phyloP scores from a whole-genome alignment of 2,888 invertebrate genomes.

The Sarcophaga subvicina region DNA sequence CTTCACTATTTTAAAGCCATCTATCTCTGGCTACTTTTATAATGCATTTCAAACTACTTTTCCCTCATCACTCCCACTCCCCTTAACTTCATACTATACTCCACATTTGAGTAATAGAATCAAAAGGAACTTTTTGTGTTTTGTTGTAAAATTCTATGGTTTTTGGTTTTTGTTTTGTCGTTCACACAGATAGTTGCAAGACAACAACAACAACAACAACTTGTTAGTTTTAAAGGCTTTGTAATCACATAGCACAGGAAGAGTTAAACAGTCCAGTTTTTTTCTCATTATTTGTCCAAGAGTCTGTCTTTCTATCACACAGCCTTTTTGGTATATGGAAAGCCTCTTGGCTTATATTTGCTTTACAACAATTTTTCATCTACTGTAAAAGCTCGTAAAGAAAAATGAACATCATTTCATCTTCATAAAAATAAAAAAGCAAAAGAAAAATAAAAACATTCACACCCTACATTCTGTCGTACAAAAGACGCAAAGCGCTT shows the following conservation, averaged over 20 bases:
- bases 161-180: not conserved
- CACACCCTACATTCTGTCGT: constrained; percentile 10
- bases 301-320: constrained; percentile 12
- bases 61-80: too few relatives aligned
- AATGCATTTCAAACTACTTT: not conserved
- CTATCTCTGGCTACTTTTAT: constrained; percentile 1
- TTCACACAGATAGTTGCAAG: not conserved
- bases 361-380: constrained; percentile 64
- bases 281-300: constrained; percentile 16
- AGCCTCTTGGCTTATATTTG: constrained; percentile 67
- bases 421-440: constrained; percentile 1
- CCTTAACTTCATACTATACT: not conserved
- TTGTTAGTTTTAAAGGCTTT: constrained; percentile 60
- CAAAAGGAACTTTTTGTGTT: constrained; percentile 34
- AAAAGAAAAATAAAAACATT: not conserved
- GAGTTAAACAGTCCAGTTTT: constrained; percentile 34
- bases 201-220: constrained; percentile 34
- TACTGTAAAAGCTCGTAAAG: constrained; percentile 46
- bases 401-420: constrained; percentile 65
- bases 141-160: constrained; percentile 17
- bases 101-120: constrained; percentile 10
- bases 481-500: too few relatives aligned
- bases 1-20: constrained; percentile 8
- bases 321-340: constrained; percentile 33
- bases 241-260: constrained; percentile 12